Conservation (phyloP, 2,888 invertebrate species). For the Plagodis dolabraria region DNA sequence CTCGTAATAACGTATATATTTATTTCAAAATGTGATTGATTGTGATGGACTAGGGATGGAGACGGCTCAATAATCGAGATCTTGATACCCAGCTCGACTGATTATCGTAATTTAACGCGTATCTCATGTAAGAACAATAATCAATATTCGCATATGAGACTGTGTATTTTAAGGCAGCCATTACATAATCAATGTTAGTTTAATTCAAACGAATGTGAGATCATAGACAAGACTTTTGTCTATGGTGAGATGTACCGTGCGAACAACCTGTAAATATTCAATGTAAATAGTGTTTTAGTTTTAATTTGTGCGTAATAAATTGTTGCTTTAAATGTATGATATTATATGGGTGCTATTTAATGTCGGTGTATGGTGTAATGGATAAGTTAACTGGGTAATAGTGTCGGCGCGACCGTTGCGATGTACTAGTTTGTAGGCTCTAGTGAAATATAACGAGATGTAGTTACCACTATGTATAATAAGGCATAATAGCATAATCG, state of each 20-base stretch:
- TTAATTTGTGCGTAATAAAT: slow-evolving; percentile 51
- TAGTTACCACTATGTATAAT: slow-evolving; percentile 73
- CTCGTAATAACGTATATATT: too few species aligned
- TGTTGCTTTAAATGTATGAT: slow-evolving; percentile 78
- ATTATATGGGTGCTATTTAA: slow-evolving; percentile 83
- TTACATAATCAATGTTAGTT: slow-evolving; percentile 52
- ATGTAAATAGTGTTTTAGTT: slow-evolving; percentile 58
- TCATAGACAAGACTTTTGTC: slow-evolving; percentile 1
- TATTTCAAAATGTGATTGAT: background rate
- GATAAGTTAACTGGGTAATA: slow-evolving; percentile 45
- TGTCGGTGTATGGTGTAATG: slow-evolving; percentile 75
- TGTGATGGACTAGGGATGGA: slow-evolving; percentile 31
- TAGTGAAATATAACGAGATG: slow-evolving; percentile 62
- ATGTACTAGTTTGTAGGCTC: slow-evolving; percentile 50
- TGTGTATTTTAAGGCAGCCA: slow-evolving; percentile 78
- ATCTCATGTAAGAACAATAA: slow-evolving; percentile 78
- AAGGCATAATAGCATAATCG: slow-evolving; percentile 70
- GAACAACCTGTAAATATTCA: slow-evolving; percentile 49
- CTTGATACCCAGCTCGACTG: slow-evolving; percentile 71
- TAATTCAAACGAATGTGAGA: slow-evolving; percentile 38
- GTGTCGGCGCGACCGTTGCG: slow-evolving; percentile 52
- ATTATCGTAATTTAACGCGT: slow-evolving; percentile 69
- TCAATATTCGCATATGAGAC: slow-evolving; percentile 74
- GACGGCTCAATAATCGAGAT: slow-evolving; percentile 69
- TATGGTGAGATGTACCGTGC: slow-evolving; percentile 42